Base-by-base conservation (phyloP, 1,140 invertebrate species). In the Ceratina australensis region DNA sequence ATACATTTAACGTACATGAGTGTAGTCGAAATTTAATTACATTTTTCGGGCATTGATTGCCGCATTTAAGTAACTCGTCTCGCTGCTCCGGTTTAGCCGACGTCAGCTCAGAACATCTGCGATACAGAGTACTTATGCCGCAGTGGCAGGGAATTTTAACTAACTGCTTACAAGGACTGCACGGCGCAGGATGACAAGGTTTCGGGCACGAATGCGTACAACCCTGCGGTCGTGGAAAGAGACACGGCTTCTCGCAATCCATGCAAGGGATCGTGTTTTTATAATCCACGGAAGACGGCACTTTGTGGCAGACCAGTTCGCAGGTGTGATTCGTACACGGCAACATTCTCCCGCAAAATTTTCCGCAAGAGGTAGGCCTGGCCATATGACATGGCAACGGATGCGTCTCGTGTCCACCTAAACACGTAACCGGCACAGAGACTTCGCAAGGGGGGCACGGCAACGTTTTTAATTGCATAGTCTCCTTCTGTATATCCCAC, bases 41-140 rank as follows among this genome's bases (percentile, higher is more conserved):
- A 93, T 94, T 95, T 92, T 96, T 97, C 1, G 97, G 95, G 89
- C 98, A 99, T 75, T 96, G 96, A 89, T 97, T 97, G 63, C 95
- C 95, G 89, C 97, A 98, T 74, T 94, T 95, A 33, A 95, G 92
- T 80, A 96, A 89, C 79, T 92, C 88, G 57, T 93, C 90, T 47
- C 93, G 93, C 47, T 90, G 81, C 5, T 94, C 87, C 7, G 83
- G 78, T 5, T 90, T 93, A 3, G 94, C 91, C 16, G 90, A 89
- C 10, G 93, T 94, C 86, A 96, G 94, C 82, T 96, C 94, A 50
- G 89, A 89, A 87, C 98, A 98, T 28, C 94, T 91, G 56, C 97
- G 93, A 80, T 96, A 96, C 16, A 96, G 89, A 60, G 96, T 94
- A 69, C 94, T 95, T 2, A 96, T 92, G 1, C 94, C 94, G 88